Evolutionary conservation across 30 jellyfish, hydroid and myxozoan species (phyloP), one percentile per base, ranked within the genome.

Genomic region (Aurelia sp.): DNA sequence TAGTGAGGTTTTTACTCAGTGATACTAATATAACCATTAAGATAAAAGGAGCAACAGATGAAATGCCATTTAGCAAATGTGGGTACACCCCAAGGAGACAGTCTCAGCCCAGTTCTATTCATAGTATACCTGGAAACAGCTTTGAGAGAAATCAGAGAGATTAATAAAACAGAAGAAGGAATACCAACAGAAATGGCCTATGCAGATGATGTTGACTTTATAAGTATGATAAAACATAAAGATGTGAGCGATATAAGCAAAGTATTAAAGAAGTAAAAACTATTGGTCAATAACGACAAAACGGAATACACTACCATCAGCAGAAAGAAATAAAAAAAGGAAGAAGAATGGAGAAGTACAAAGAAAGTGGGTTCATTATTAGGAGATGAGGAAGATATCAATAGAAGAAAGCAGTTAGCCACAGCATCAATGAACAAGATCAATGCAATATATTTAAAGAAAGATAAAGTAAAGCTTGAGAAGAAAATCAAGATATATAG

Each of bases 51-150:
- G 57, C 72, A 18, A 59, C 86, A 41, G 86, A 74, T 18, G 74
- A 55, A 55, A 13, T 55, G 74, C 90, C 90, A 35, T 79, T 79
- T 44, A 79, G 81, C 81, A 62, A 79, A 79, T 64, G 81, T 79
- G 30, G 71, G 90, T 35, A 62, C 90, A 16, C 90, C 90, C 61
- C 71, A 79, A 79, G 82, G 82, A 23, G 81, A 79, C 82, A 79
- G 90, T 18, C 66, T 79, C 41, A 79, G 90, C 31, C 82, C 82
- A 50, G 27, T 67, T 60, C 78, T 77, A 17, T 60, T 55, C 81
- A 77, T 60, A 60, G 79, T 77, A 13, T 76, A 76, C 79, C 78
- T 76, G 79, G 79, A 61, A 61, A 33, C 78, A 61, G 87, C 87
- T 16, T 19, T 53, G 66, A 37, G 33, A 77, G 65, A 19, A 62